These are phyloP conservation scores for Sebastes minor DNA, from an alignment of 2,797 vertebrate species.

Conservation along the genomic window DNA sequence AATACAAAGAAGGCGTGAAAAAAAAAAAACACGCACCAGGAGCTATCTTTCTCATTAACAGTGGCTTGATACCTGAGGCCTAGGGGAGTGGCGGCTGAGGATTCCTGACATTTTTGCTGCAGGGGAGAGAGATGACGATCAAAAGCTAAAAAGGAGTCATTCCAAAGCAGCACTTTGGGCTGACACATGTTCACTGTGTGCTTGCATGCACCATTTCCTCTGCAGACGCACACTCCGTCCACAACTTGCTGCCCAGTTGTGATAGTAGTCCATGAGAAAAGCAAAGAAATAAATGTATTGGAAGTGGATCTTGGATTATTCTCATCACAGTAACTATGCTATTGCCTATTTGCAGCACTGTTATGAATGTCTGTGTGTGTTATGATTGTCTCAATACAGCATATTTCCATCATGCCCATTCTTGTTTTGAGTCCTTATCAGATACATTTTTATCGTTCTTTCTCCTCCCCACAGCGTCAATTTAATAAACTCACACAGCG, in stretches of 20 bases:
- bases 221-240: background rate
- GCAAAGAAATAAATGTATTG: background rate
- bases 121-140: background rate
- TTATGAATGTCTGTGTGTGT: background rate
- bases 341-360: background rate
- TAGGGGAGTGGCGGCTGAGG: conserved; percentile 16
- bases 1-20: background rate
- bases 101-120: conserved; percentile 53
- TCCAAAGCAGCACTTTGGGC: background rate
- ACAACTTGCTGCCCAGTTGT: background rate
- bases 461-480: background rate
- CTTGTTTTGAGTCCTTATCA: conserved; percentile 33
- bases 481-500: background rate
- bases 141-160: background rate
- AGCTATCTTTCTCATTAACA: background rate
- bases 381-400: background rate
- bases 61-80: conserved; percentile 9
- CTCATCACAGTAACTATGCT: background rate
- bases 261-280: background rate
- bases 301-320: background rate
- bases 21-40: background rate
- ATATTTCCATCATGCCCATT: conserved; percentile 31
- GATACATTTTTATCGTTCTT: background rate
- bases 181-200: background rate
- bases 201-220: background rate